Conservation (phyloP, 35 echinoderm and acorn worm genomes). For the Ptychodera flava region DNA sequence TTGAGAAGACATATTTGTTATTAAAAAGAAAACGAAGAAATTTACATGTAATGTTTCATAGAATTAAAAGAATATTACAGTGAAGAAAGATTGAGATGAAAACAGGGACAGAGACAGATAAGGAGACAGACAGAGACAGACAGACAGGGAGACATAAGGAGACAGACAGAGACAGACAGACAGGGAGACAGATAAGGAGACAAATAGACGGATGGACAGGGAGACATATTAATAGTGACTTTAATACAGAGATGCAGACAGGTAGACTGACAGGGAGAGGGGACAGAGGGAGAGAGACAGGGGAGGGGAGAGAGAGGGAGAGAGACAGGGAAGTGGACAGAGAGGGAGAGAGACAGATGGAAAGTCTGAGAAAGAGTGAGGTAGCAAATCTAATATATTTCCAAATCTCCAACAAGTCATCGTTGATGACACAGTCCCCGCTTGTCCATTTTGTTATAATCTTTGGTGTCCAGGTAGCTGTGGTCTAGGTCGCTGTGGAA, state of each 20-base stretch:
- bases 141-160: background rate
- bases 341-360: background rate
- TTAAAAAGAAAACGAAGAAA: too few relatives aligned
- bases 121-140: background rate
- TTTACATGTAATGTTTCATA: too few relatives aligned
- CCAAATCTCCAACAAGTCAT: too few relatives aligned
- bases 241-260: background rate
- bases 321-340: background rate
- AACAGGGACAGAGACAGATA: background rate
- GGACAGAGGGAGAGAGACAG: background rate
- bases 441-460: too few relatives aligned
- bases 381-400: background rate
- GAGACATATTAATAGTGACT: too few relatives aligned
- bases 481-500: too few relatives aligned
- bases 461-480: too few relatives aligned
- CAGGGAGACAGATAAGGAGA: background rate
- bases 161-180: background rate
- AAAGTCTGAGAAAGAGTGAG: background rate
- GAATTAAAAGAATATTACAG: too few relatives aligned
- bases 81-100: background rate
- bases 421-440: too few relatives aligned
- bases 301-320: background rate
- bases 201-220: background rate
- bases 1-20: too few relatives aligned
- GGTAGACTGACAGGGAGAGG: background rate